Conservation (phyloP, 2,113 vertebrate genomes). For the Triplophysa siluroides region DNA sequence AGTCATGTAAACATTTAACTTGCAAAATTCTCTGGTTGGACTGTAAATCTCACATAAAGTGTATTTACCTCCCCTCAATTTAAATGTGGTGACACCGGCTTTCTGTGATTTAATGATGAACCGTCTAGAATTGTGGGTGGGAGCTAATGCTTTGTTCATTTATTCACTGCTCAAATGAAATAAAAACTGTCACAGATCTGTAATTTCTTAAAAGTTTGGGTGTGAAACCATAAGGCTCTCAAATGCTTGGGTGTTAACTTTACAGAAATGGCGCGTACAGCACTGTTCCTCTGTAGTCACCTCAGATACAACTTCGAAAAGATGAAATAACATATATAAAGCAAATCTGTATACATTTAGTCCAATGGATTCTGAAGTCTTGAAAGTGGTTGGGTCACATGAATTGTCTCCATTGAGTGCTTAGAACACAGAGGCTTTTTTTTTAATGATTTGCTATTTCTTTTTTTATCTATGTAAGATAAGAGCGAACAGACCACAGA, state of each 20-base stretch:
- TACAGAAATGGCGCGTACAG: not conserved
- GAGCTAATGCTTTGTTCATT: not conserved
- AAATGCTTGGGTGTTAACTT: not conserved
- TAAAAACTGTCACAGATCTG: not conserved
- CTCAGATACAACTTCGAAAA: not conserved
- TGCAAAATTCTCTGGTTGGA: not conserved
- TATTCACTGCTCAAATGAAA: not conserved
- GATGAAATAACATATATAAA: not conserved
- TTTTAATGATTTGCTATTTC: not conserved
- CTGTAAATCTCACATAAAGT: not conserved
- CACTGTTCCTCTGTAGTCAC: conserved; percentile 14
- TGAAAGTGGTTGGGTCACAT: not conserved
- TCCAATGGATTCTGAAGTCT: not conserved
- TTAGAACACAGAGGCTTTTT: not conserved
- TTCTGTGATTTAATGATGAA: too few relatives aligned
- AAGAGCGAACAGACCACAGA: not conserved
- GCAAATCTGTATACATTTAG: not conserved
- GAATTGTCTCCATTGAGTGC: not conserved
- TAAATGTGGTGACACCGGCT: too few relatives aligned
- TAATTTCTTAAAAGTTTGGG: not conserved
- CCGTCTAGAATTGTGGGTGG: too few relatives aligned
- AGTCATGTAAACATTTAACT: not conserved
- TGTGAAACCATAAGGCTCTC: not conserved
- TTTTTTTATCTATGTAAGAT: conserved; percentile 13
- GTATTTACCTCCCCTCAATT: too few relatives aligned